Evolutionary conservation across 2,797 vertebrate species (phyloP), one percentile per base, ranked within the genome.

Genomic region (Cyprinodon diabolis): DNA sequence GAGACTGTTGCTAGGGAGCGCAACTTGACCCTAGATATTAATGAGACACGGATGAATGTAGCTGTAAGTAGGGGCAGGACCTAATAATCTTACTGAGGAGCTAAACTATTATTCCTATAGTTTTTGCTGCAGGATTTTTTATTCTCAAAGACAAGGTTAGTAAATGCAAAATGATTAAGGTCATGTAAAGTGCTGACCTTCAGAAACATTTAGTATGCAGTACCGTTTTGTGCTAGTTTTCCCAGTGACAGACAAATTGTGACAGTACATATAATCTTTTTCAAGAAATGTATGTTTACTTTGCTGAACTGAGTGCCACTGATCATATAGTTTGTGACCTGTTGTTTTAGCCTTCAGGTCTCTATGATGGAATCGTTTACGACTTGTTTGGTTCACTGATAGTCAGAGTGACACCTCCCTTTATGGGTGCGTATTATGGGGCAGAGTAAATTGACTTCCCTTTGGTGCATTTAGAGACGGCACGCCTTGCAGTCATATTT

Each of bases 311-410:
- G 68, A 66, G 56, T 71, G 69, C 66, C 69, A 67, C 47, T 72
- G 17, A 83, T 68, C 66, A 54, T 68, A 63, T 71, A 81, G 48
- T 82, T 77, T 78, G 75, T 84, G 69, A 74, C 68, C 69, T 83
- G 66, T 66, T 78, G 74, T 82, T 79, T 57, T 63, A 75, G 71
- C 80, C 79, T 71, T 76, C 51, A 57, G 74, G 75, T 63, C 23
- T 60, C 52, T 73, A 68, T 83, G 87, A 83, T 84, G 19, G 73
- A 75, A 83, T 88, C 73, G 69, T 86, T 86, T 79, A 81, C 74
- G 75, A 83, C 80, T 79, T 85, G 62, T 75, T 83, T 3, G 48
- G 76, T 75, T 83, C 82, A 82, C n/a, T 74, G 68, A 77, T 73
- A 58, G 58, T 12, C 3, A 86, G 74, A 86, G 51, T 84, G 80